These are phyloP conservation scores for Baryphthengus martii DNA, from an alignment of 2,113 vertebrate genomes.

Conservation along the genomic window DNA sequence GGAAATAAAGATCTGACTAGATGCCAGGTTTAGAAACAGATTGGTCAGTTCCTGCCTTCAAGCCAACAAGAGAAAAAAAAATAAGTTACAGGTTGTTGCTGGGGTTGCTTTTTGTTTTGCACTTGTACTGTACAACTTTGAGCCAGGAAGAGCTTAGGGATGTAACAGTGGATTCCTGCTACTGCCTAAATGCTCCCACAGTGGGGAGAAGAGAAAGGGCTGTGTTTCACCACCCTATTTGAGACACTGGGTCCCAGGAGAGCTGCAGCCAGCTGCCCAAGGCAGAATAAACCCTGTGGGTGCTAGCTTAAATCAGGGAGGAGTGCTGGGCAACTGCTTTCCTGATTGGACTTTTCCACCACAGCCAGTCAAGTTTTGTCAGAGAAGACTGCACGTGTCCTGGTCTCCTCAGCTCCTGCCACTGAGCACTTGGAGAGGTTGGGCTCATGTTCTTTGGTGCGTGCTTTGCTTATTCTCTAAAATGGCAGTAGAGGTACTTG, in stretches of 20 bases:
- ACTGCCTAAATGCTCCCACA: background rate
- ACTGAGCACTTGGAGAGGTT: background rate
- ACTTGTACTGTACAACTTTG: background rate
- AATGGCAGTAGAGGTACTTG: background rate
- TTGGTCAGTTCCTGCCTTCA: slow-evolving; percentile 53
- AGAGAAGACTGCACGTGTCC: background rate
- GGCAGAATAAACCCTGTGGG: background rate
- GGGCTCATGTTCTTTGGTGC: background rate
- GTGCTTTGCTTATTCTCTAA: background rate
- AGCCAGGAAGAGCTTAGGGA: background rate
- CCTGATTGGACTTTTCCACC: background rate
- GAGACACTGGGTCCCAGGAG: background rate
- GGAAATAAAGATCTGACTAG: slow-evolving; percentile 59
- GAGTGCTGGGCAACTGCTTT: background rate
- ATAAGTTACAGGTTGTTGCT: background rate
- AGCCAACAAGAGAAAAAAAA: background rate
- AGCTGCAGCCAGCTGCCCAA: background rate
- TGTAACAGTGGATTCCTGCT: background rate
- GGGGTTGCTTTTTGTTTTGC: background rate
- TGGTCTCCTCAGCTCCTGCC: background rate
- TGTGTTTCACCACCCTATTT: background rate
- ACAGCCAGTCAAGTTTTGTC: background rate
- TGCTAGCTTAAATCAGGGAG: background rate
- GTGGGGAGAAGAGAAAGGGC: background rate
- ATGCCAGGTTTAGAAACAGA: slow-evolving; percentile 56